Evolutionary conservation across 2,113 vertebrate species (phyloP).

Genomic region (Echinops telfairi): DNA sequence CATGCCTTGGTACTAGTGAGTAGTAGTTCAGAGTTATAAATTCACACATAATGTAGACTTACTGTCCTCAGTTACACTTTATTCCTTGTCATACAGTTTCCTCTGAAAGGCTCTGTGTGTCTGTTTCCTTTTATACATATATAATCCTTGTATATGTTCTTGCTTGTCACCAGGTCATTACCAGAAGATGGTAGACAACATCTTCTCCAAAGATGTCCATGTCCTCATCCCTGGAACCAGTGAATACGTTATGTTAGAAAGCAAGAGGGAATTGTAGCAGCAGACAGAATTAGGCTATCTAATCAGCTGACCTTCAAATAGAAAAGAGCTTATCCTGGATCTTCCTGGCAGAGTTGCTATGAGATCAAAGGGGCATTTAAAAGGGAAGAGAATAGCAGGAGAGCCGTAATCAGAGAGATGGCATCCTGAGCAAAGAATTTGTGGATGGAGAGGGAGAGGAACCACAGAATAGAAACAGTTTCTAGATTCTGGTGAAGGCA

Average conservation of each 20-base stretch:
- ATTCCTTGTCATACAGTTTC: neutral
- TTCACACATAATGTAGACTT: neutral
- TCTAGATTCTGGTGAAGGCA: neutral
- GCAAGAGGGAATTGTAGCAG: neutral
- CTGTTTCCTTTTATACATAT: neutral
- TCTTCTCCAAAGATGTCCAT: neutral
- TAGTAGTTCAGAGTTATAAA: neutral
- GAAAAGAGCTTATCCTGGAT: neutral
- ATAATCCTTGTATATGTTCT: neutral
- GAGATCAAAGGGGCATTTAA: neutral
- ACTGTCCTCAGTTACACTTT: accelerated
- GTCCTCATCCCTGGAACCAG: neutral
- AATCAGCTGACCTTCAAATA: neutral
- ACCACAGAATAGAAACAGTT: neutral
- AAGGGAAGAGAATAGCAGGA: neutral
- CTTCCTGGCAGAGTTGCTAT: neutral
- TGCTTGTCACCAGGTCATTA: neutral
- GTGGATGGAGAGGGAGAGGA: neutral
- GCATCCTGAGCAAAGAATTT: neutral
- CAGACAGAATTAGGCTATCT: neutral
- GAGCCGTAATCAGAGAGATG: neutral
- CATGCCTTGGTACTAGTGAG: too few relatives aligned
- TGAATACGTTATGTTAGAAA: neutral
- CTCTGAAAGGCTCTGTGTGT: neutral
- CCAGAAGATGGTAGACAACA: neutral